phyloP scores from a whole-genome alignment of 2,888 invertebrate species.

The Apamea anceps region DNA sequence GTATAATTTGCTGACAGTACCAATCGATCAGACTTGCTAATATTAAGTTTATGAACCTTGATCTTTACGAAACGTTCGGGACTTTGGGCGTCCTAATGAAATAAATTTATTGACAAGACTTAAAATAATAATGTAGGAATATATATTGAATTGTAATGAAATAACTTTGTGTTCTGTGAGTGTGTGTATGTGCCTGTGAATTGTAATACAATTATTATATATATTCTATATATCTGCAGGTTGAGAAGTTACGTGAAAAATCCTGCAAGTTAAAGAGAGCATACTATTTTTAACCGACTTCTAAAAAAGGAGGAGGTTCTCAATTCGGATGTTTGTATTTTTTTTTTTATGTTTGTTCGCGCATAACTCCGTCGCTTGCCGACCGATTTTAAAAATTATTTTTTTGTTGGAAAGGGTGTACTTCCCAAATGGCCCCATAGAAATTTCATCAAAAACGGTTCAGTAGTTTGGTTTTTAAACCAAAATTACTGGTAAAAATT shows the following conservation, averaged over 20 bases:
- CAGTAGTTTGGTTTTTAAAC: no score
- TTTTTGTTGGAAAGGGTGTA: no score
- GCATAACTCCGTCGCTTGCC: no score
- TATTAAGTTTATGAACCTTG: conserved; percentile 39
- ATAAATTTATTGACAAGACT: conserved; percentile 45
- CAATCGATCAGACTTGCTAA: conserved; percentile 41
- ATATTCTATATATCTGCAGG: neutral
- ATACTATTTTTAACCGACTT: no score
- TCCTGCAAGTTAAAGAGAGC: neutral
- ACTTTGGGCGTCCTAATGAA: conserved; percentile 25
- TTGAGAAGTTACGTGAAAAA: no score
- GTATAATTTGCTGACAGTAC: conserved; percentile 42
- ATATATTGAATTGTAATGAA: neutral
- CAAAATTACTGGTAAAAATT: no score
- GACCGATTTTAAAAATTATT: no score
- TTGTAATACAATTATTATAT: neutral
- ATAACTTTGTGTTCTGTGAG: neutral
- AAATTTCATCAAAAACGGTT: no score
- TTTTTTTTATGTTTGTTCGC: no score
- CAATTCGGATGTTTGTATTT: no score
- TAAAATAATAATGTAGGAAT: conserved; percentile 9
- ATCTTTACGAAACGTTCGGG: conserved; percentile 22
- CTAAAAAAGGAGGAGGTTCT: no score
- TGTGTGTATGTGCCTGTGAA: neutral
- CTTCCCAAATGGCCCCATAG: no score